Evolutionary conservation across 1,140 invertebrate species (phyloP).

Genomic region (Apis dorsata): DNA sequence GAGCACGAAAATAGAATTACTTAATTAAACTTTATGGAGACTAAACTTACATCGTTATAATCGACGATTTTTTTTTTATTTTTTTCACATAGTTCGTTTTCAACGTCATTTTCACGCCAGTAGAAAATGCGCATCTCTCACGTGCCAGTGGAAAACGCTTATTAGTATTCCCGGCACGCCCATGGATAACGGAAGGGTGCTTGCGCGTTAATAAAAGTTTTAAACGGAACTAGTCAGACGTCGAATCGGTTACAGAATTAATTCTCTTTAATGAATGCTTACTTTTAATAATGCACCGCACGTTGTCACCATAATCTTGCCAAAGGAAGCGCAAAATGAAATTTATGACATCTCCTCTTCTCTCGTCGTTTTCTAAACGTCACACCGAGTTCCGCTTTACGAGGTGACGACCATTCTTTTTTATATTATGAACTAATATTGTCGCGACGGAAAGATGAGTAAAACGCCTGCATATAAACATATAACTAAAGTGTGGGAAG

Average conservation of each 20-base stretch:
- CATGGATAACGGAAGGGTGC: background rate
- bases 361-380: background rate
- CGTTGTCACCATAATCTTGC: conserved; percentile 34
- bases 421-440: conserved; percentile 43
- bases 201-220: conserved; percentile 40
- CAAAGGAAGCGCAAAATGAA: conserved; percentile 11
- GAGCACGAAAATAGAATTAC: conserved; percentile 66
- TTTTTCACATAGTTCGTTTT: conserved; percentile 36
- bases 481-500: background rate
- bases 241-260: conserved; percentile 31
- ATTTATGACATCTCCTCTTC: conserved; percentile 10
- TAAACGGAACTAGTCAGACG: conserved; percentile 1
- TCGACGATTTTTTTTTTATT: conserved; percentile 25
- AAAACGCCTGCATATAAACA: conserved; percentile 34
- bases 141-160: conserved; percentile 7
- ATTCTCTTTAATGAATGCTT: conserved; percentile 46
- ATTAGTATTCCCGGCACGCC: conserved; percentile 17
- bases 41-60: background rate
- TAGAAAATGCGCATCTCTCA: background rate
- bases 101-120: conserved; percentile 4
- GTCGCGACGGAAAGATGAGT: conserved; percentile 6
- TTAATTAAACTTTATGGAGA: conserved; percentile 69
- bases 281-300: conserved; percentile 53
- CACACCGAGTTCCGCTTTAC: conserved; percentile 13
- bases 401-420: conserved; percentile 28